Base-by-base conservation (phyloP, 2,888 invertebrate species). In the Dynastes tityus region DNA sequence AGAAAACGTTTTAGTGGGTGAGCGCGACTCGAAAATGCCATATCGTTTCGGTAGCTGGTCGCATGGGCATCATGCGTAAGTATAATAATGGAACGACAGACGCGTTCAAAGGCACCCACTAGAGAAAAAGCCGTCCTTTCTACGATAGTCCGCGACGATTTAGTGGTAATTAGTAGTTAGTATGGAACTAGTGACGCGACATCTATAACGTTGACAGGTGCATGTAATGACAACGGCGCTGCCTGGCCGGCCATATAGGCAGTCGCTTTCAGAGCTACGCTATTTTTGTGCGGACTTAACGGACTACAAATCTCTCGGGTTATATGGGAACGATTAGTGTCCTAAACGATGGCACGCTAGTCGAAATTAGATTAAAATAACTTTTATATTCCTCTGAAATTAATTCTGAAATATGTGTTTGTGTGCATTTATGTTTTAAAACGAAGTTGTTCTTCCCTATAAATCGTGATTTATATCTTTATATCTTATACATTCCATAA, bases 1-100 rank as follows among this genome's bases (percentile, higher is more conserved):
- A 22, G 55, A 58, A 74, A 40, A 74, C 73, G 45, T 22, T 74
- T 74, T 74, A 74, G 63, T 45, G 73, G 73, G 61, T 61, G 68
- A 68, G 61, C 73, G 73, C 61, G 22, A n/a, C 16, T 61, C 45
- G 61, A 74, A 74, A 61, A 74, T 61, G 73, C 73, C 49, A 74
- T 32, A 63, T 32, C 63, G 63, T 63, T 29, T 11, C 16, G 13
- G 13, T 29, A 3, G 32, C 13, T 29, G 32, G 6, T 29, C 29
- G 63, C 13, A 45, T 32, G 32, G 27, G 32, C 29, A 13, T 37
- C 32, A 37, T 32, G 13, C 32, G 32, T 29, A 63, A 11, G 13
- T 16, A 22, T 53, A 16, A 58, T 58, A 8, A 58, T 58, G 55
- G 16, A 16, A 16, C 16, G 16, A 16, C 45, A 45, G 45, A 45